phyloP scores from a whole-genome alignment of 2,888 invertebrate species.

The Myathropa florea region DNA sequence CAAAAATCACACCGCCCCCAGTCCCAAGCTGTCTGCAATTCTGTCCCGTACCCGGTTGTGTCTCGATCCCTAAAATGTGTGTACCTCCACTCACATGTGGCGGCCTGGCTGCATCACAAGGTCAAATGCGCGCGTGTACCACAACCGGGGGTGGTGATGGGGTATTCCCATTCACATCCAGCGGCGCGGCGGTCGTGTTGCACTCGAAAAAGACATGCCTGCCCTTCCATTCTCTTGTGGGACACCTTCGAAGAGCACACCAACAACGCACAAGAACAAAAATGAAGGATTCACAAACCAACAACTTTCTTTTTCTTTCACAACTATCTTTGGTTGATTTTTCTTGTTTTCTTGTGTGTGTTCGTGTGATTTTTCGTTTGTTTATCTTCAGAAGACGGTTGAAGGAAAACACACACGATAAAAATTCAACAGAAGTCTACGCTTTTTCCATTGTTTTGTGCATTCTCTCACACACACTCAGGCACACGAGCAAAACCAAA shows the following conservation, averaged over 20 bases:
- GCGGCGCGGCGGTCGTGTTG: slow-evolving; percentile 10
- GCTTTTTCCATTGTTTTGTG: neutral
- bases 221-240: slow-evolving; percentile 14
- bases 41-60: slow-evolving; percentile 10
- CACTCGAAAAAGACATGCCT: neutral
- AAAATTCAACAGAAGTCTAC: neutral
- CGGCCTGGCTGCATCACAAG: slow-evolving; percentile 57
- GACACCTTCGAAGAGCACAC: slow-evolving; percentile 22
- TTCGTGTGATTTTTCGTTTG: slow-evolving; percentile 53
- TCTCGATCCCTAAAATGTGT: slow-evolving; percentile 22
- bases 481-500: too few relatives aligned
- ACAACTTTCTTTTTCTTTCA: slow-evolving; percentile 63
- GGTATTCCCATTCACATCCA: slow-evolving; percentile 30
- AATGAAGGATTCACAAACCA: slow-evolving; percentile 3
- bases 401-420: neutral
- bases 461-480: neutral
- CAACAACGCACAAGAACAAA: slow-evolving; percentile 19
- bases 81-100: slow-evolving; percentile 46
- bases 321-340: slow-evolving; percentile 34
- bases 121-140: slow-evolving; percentile 45
- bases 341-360: neutral
- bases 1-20: neutral
- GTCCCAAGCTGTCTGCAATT: slow-evolving; percentile 27
- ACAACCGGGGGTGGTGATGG: neutral
- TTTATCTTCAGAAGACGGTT: slow-evolving; percentile 31